Evolutionary conservation across 2,797 vertebrate species (phyloP), one percentile per base, ranked within the genome.

Genomic region (Masticophis lateralis): DNA sequence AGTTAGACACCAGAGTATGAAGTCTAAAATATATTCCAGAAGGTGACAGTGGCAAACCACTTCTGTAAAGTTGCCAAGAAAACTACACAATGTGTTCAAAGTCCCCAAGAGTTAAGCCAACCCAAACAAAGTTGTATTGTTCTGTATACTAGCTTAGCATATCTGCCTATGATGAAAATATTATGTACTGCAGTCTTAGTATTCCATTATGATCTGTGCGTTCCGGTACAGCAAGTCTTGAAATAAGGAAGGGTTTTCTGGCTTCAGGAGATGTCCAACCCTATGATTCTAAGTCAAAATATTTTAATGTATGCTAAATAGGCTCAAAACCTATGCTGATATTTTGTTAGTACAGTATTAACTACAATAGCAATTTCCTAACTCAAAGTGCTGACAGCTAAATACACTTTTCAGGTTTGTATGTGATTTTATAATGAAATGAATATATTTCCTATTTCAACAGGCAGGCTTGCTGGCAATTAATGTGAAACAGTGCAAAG

Each of bases 401-500:
- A 83, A 13, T 83, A 47, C 43, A 25, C 79, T 8, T 43, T 60
- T 25, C 6, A 61, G 51, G 22, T 13, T 90, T 86, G 25, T 16
- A 66, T 2, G 55, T 83, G 57, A 55, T 28, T 86, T 53, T 59
- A 3, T 91, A 74, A 91, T 59, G 27, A 60, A 37, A 20, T 63
- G 3, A 88, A 89, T 86, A 94, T 92, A 9, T 90, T 95, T 94
- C 92, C 28, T 69, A 32, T 96, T 95, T 25, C 94, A 93, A 47
- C 92, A 97, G 97, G 95, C 94, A 90, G 97, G 97, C 92, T 97
- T 97, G 95, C 92, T 97, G 87, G 96, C 95, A 93, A 79, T 97
- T 96, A 95, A 92, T 93, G 18, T 97, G 95, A 96, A 95, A 94
- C 93, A 53, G 22, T 97, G 97, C 92, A 96, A 93, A 95, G 66